Evolutionary conservation across 2,113 vertebrate genomes (phyloP), one percentile per base, ranked within the genome.

Genomic region (Lophura nycthemera): DNA sequence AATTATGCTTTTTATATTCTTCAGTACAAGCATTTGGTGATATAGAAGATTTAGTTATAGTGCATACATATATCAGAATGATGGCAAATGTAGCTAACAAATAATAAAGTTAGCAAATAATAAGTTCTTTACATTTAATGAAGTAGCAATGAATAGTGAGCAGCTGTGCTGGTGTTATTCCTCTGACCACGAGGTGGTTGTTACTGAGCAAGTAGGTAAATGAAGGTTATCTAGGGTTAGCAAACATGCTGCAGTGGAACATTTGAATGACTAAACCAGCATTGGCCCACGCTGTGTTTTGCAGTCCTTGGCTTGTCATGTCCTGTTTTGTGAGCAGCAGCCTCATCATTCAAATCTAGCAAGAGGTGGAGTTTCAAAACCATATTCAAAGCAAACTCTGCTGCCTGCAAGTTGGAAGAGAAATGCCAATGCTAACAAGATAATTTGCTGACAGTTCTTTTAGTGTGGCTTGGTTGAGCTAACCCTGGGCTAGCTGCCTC

Each of bases 181-280:
- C 92, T 96, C 91, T 95, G 67, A 38, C 65, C 45, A 83, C 89
- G 70, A 95, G 25, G 57, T 45, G 14, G 52, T 82, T 76, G 83
- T 85, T 73, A 67, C 7, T 22, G 61, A 83, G 93, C 96, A 92
- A 93, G 74, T 95, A 92, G 77, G 42, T 96, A 73, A 71, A 78
- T 94, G 95, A 93, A 94, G 82, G 60, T 96, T 89, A 80, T 69
- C 76, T 92, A 76, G 93, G 24, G 56, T 78, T 63, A 83, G 65
- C 66, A 83, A 52, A 73, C 0, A 1, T 75, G 70, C 82, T 77
- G 90, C 59, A 67, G 32, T 84, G 91, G 71, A 92, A 71, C 36
- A 29, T 29, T 79, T 8, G 9, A 86, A 83, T 43, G 52, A 64
- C 57, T 54, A 60, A 76, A 20, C 29, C 69, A 27, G 65, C 9